Evolutionary conservation across 2,797 vertebrate genomes (phyloP), one percentile per base, ranked within the genome.

Genomic region (Gadopsis bispinosus): DNA sequence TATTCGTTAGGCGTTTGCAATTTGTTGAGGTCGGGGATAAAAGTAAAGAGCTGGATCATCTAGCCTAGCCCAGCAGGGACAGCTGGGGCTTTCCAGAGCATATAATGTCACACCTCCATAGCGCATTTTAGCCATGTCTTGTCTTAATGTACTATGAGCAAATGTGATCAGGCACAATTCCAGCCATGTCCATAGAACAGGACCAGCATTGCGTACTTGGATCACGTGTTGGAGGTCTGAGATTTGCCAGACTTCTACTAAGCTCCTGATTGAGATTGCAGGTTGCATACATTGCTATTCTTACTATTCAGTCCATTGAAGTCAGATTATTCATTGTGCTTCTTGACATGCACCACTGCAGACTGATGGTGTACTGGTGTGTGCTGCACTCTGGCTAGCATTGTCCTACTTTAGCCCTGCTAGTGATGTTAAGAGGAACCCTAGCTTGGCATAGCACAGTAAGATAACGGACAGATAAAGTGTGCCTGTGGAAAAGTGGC

Each of bases 1-100:
- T 86, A 82, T 95, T 94, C 73, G 94, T 93, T 94, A 91, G 94
- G 87, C 95, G 95, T 94, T 92, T 67, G 35, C 67, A 92, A 88
- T 93, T 93, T 47, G 71, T 75, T 31, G 75, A 70, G 79, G 71
- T 83, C 71, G 20, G 80, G 85, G 62, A 68, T 70, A 9, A 54
- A 80, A 59, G 45, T 61, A 14, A 60, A 83, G 39, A 48, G 70
- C 17, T 39, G 41, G 73, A 71, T 53, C 8, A 65, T 73, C 20
- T 13, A 63, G 65, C 71, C 39, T 58, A 13, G 37, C 39, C n/a
- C 13, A 74, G 85, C 83, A 71, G 83, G 62, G 79, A 54, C 61
- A 58, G 56, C 22, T 4, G 41, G 75, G 68, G 56, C 56, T 65
- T 26, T 68, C 48, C 73, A 35, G 3, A n/a, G 14, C 68, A 73